phyloP scores from a whole-genome alignment of 2,888 invertebrate species.

The Toxonevra muliebris region DNA sequence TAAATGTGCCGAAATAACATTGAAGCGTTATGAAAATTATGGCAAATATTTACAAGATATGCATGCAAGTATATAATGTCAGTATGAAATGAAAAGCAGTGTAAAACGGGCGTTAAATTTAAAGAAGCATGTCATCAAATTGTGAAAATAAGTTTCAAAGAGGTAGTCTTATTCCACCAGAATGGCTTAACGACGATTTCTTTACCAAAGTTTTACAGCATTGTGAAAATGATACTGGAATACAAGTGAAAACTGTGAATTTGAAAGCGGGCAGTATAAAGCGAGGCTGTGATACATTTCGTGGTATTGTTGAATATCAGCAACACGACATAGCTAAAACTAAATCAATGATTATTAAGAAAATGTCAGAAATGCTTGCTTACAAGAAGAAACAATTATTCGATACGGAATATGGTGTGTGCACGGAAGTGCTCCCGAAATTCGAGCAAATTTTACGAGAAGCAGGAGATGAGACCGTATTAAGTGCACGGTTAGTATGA shows the following conservation, averaged over 20 bases:
- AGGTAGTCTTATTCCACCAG: conserved; percentile 16
- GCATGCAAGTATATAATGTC: no score
- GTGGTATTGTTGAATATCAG: conserved; percentile 21
- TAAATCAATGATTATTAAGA: conserved; percentile 38
- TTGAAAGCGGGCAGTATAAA: not conserved
- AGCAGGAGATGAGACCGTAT: conserved; percentile 21
- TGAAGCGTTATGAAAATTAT: no score
- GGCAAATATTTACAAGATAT: no score
- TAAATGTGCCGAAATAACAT: no score
- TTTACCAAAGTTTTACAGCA: conserved; percentile 31
- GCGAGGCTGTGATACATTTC: conserved; percentile 27
- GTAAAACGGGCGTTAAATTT: no score
- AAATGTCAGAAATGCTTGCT: conserved; percentile 36
- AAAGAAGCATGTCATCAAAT: no score
- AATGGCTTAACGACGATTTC: conserved; percentile 36
- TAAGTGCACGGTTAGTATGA: conserved; percentile 34
- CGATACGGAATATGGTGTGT: conserved; percentile 51
- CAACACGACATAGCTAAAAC: not conserved
- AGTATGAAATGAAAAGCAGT: no score
- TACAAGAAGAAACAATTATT: conserved; percentile 41
- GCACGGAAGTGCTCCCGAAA: conserved; percentile 49
- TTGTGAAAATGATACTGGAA: conserved; percentile 18
- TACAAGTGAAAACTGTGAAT: conserved; percentile 11
- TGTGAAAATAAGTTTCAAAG: no score
- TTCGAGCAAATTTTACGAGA: conserved; percentile 41